A percentile compares a stretch with the other conserved stretches of the same genome.
Evolutionary conservation across 2,113 vertebrate genomes (phyloP).

Genomic region (Bagarius yarrelli): DNA sequence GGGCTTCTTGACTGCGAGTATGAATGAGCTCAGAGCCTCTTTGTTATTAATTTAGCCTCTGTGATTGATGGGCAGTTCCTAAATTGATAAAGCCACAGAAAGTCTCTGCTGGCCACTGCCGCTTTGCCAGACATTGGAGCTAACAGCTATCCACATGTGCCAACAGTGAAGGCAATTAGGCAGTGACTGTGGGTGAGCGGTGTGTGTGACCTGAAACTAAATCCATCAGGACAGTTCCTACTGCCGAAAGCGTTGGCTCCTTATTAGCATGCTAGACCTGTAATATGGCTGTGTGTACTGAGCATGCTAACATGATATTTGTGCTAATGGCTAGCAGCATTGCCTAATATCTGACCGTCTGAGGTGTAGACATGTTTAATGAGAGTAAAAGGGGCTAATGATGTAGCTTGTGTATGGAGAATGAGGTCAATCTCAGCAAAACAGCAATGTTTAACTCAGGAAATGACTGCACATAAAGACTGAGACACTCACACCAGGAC

Average conservation of each 20-base stretch:
- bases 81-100: conserved; percentile 36
- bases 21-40: conserved; percentile 42
- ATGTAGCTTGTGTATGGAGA: not conserved
- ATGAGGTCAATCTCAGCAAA: not conserved
- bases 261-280: conserved; percentile 10
- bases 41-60: conserved; percentile 55
- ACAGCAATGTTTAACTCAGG: not conserved
- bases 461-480: not conserved
- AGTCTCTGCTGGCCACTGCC: conserved; percentile 33
- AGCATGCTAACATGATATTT: not conserved
- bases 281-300: not conserved
- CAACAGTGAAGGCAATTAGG: conserved; percentile 49
- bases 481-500: not conserved
- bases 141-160: conserved; percentile 40
- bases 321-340: not conserved
- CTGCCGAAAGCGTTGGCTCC: not conserved
- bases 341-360: not conserved
- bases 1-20: conserved; percentile 43
- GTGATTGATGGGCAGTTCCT: conserved; percentile 35
- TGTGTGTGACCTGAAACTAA: conserved; percentile 34
- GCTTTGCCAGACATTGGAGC: conserved; percentile 35
- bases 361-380: not conserved
- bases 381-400: not conserved
- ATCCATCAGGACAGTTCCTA: not conserved
- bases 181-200: not conserved